A percentile compares a stretch with the other conserved stretches of the same genome.
Evolutionary conservation across 2,113 vertebrate species (phyloP).

Genomic region (Murina feae): DNA sequence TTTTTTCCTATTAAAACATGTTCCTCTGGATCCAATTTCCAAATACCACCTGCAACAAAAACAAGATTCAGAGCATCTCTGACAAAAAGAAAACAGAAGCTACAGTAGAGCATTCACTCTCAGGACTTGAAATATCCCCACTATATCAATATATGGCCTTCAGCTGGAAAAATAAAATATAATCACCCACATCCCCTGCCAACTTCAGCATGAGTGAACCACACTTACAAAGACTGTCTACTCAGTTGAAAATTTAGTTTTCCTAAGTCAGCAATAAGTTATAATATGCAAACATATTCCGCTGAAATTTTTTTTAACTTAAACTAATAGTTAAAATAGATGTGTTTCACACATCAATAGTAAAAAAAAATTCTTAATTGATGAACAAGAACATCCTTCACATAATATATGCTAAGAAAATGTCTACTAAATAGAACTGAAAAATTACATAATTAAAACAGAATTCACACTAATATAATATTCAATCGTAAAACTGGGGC

Average conservation of each 20-base stretch:
- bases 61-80: conserved; percentile 44
- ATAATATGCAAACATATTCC: not conserved
- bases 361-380: not conserved
- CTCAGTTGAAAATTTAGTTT: not conserved
- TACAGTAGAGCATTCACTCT: conserved; percentile 56
- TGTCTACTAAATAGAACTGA: not conserved
- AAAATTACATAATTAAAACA: not conserved
- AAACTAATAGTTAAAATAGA: not conserved
- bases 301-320: not conserved
- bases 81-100: conserved; percentile 61
- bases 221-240: conserved; percentile 13
- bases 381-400: not conserved
- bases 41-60: conserved; percentile 62
- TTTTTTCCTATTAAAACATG: conserved; percentile 40
- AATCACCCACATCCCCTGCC: conserved; percentile 52
- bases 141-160: conserved; percentile 59
- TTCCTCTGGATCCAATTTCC: conserved; percentile 54
- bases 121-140: conserved; percentile 45
- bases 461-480: not conserved
- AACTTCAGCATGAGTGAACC: conserved; percentile 53
- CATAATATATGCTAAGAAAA: not conserved
- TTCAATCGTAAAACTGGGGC: not conserved
- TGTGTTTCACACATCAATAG: not conserved
- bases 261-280: conserved; percentile 14
- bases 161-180: conserved; percentile 60